Base-by-base conservation (phyloP, 2,888 invertebrate genomes). In the Sinohyriopsis cumingii region DNA sequence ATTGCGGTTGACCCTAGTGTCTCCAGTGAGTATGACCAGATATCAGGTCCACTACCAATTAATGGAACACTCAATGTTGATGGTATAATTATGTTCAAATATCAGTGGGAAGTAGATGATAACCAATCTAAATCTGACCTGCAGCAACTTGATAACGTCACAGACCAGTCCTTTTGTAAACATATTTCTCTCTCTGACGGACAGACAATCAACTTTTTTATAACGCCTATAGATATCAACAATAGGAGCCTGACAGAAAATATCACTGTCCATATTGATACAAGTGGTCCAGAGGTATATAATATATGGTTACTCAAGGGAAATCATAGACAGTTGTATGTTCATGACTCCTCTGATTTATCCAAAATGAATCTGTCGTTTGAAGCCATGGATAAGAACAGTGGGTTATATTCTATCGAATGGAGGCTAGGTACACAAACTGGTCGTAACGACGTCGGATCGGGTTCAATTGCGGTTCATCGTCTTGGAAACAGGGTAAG, bases 261-360 rank as follows among this genome's bases (percentile, higher is more conserved):
- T 25, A 68, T 72, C 7, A 60, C 45, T 1, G 68, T 80, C 2
- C 59, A 68, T 64, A 75, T 79, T 7, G 80, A 80, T 57, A 55
- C 67, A 25, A 72, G 68, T 28, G 72, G 60, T 20, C 79, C 82
- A 1, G 63, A 67, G 25, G 71, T 81, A 45, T 56, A 59, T 5
- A 68, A 79, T 18, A 67, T 73, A 9, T 77, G 80, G 66, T 61
- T 83, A 4, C 65, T 67, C 3, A 76, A 73, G 20, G 69, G 68
- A 12, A 75, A 63, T 7, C 65, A 77, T 7, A 71, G 71, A 28
- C 53, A 65, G 24, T 22, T 82, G 24, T 78, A 72, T 70, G 82
- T 82, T 6, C 81, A 82, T 60, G 69, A 72, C 61, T 61, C 67
- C 59, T 75, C 64, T 25, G 82, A 83, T 61, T 71, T 83, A 25